phyloP scores from a whole-genome alignment of 2,888 invertebrate species.

The Quadroppia sp. region DNA sequence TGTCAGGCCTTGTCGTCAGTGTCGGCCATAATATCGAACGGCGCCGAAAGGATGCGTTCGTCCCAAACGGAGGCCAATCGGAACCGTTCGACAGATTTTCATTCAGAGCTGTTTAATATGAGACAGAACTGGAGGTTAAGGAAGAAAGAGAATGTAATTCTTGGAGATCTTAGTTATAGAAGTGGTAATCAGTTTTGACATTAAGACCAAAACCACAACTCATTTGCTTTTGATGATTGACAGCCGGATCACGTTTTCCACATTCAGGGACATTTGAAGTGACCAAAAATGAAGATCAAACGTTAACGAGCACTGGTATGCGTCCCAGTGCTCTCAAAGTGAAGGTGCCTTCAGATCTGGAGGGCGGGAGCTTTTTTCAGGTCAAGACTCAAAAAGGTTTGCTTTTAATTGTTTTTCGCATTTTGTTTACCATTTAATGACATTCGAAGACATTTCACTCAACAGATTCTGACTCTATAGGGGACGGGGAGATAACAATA shows the following conservation, averaged over 20 bases:
- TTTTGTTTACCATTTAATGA: not conserved
- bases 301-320: constrained; percentile 36
- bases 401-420: not conserved
- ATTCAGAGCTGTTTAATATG: constrained; percentile 78
- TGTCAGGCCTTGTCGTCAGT: constrained; percentile 72
- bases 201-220: not conserved
- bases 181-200: constrained; percentile 59
- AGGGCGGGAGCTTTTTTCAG: constrained; percentile 93
- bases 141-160: constrained; percentile 88
- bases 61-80: constrained; percentile 68
- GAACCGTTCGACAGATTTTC: constrained; percentile 75
- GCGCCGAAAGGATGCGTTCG: constrained; percentile 78
- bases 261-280: constrained; percentile 95
- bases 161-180: constrained; percentile 91
- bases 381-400: constrained; percentile 86
- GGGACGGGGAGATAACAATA: constrained; percentile 70
- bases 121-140: constrained; percentile 94
- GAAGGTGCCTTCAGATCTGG: constrained; percentile 86
- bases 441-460: not conserved
- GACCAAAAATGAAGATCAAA: constrained; percentile 80
- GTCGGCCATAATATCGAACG: constrained; percentile 73
- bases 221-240: constrained; percentile 38
- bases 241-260: constrained; percentile 84
- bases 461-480: constrained; percentile 80
- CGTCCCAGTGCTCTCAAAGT: constrained; percentile 70